These are phyloP conservation scores for Amphiprion percula DNA, from an alignment of 2,113 vertebrate genomes.

Conservation along the genomic window DNA sequence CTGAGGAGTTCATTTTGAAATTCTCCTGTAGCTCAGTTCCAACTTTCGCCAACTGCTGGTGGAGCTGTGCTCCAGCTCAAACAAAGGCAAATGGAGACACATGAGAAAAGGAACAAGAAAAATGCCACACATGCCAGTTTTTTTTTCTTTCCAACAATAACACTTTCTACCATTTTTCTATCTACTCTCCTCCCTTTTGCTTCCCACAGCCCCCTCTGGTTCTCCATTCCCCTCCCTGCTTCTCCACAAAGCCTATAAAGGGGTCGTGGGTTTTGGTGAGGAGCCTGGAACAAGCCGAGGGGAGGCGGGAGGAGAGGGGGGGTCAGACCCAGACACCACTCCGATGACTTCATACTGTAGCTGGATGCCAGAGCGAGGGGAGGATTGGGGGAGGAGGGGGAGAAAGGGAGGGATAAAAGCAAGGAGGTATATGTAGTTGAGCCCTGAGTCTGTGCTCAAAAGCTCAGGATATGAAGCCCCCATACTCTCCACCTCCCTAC, in stretches of 20 bases:
- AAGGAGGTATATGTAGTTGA: constrained; percentile 48
- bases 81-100: constrained; percentile 22
- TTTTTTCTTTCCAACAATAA: constrained; percentile 40
- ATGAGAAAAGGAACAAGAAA: constrained; percentile 10
- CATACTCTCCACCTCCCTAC: background rate
- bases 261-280: constrained; percentile 55
- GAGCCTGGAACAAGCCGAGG: constrained; percentile 65
- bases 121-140: constrained; percentile 14
- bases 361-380: constrained; percentile 64
- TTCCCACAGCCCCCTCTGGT: constrained; percentile 49
- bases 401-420: constrained; percentile 48
- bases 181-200: background rate
- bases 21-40: constrained; percentile 44
- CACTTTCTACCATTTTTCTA: constrained; percentile 30
- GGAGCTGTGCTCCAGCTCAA: constrained; percentile 35
- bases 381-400: constrained; percentile 18
- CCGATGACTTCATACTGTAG: constrained; percentile 70
- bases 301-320: constrained; percentile 18
- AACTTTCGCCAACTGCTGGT: constrained; percentile 29
- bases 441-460: constrained; percentile 24
- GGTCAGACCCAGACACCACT: constrained; percentile 44
- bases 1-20: constrained; percentile 44
- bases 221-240: constrained; percentile 76
- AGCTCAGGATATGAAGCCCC: constrained; percentile 14
- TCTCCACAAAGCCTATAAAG: constrained; percentile 81